A percentile compares a stretch with the other conserved stretches of the same genome.
These are phyloP conservation scores for Cyaniris semiargus DNA, from an alignment of 2,888 invertebrate species.

Conservation along the genomic window DNA sequence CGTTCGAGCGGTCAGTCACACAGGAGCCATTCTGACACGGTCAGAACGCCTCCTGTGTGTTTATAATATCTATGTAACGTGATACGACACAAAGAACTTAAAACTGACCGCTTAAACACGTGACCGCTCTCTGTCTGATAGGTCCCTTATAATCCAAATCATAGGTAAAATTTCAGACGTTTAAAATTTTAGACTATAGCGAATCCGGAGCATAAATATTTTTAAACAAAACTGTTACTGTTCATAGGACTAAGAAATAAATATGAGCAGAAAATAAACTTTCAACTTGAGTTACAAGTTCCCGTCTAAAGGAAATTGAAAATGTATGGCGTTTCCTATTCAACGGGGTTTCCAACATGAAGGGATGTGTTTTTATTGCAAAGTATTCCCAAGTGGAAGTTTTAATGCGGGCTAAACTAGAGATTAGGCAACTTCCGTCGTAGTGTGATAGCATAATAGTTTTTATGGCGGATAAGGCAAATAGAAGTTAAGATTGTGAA, in stretches of 20 bases:
- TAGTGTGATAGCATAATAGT: not conserved
- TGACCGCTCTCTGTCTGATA: too few species aligned
- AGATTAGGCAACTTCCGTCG: not conserved
- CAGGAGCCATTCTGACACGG: too few species aligned
- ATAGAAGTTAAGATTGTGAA: not conserved
- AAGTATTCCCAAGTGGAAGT: slow-evolving; percentile 1
- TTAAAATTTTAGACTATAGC: too few species aligned
- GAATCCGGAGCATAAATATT: not conserved
- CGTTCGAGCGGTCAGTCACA: too few species aligned
- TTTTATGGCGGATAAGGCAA: not conserved
- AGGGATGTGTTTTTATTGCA: slow-evolving; percentile 3
- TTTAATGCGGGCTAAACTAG: not conserved
- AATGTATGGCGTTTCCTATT: slow-evolving; percentile 32
- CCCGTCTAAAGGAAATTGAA: slow-evolving; percentile 30
- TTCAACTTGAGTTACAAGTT: slow-evolving; percentile 11
- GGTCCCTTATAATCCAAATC: too few species aligned
- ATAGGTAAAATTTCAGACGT: too few species aligned
- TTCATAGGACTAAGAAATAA: not conserved
- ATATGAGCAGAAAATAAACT: slow-evolving; percentile 36
- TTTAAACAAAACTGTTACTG: not conserved
- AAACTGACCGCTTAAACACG: too few species aligned
- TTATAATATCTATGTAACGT: too few species aligned
- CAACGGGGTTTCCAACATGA: not conserved
- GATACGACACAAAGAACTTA: too few species aligned
- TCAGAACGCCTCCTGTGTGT: too few species aligned